Percentiles rank a stretch among this genome's conserved stretches.
Conservation (phyloP, 2,113 vertebrate genomes). For the Alouatta palliata region DNA sequence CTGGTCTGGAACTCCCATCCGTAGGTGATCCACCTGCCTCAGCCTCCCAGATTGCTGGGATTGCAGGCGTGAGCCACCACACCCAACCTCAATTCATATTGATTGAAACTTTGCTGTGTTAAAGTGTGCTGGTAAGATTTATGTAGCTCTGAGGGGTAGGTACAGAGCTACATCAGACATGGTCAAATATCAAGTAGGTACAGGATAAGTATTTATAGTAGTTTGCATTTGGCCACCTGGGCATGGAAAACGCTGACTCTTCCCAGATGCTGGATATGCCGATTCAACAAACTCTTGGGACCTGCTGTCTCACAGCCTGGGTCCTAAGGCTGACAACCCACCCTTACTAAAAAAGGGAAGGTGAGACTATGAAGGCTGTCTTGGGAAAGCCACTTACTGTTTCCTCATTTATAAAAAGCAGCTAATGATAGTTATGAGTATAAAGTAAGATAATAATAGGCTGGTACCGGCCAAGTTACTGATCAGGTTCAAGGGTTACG, state of each 20-base stretch:
- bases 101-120: background rate
- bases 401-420: background rate
- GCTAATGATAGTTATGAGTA: background rate
- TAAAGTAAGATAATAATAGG: background rate
- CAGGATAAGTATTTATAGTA: background rate
- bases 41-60: no score
- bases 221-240: background rate
- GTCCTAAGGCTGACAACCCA: background rate
- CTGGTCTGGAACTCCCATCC: no score
- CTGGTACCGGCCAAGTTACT: background rate
- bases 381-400: background rate
- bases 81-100: background rate
- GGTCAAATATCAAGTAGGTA: background rate
- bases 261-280: background rate
- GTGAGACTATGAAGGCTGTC: background rate
- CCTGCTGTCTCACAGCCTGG: background rate
- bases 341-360: background rate
- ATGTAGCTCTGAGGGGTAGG: background rate
- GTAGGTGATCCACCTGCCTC: no score
- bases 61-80: no score
- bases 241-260: background rate
- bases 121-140: background rate
- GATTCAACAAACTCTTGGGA: no score
- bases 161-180: background rate
- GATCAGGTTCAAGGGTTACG: background rate